Evolutionary conservation across 1,140 invertebrate genomes (phyloP).

Genomic region (Drosophila chauvacae): DNA sequence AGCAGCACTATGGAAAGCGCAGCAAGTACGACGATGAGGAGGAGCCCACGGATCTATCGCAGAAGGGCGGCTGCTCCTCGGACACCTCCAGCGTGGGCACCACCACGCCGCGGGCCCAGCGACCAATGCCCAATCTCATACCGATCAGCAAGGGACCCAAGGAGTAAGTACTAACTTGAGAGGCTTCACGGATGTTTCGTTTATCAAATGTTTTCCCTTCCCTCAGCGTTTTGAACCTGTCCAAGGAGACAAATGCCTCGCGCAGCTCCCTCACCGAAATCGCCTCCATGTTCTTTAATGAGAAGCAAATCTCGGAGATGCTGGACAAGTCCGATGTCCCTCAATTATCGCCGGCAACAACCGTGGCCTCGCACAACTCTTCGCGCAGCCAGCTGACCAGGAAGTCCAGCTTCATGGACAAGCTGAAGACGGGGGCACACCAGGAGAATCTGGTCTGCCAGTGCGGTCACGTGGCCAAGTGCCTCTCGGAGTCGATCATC

Average conservation of each 20-base stretch:
- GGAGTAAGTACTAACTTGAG: constrained; percentile 50
- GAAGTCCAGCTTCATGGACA: constrained; percentile 90
- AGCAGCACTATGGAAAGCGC: constrained; percentile 62
- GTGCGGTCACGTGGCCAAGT: constrained; percentile 93
- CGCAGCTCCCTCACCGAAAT: constrained; percentile 77
- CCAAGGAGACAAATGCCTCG: constrained; percentile 72
- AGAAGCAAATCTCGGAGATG: constrained; percentile 80
- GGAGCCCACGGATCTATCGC: constrained; percentile 86
- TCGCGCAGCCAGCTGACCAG: constrained; percentile 85
- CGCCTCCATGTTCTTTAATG: constrained; percentile 80
- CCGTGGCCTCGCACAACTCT: constrained; percentile 73
- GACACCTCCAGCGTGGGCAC: constrained; percentile 84
- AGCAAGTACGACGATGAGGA: constrained; percentile 85
- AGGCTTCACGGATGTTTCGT: not conserved
- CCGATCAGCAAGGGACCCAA: constrained; percentile 86
- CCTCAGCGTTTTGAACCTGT: constrained; percentile 69
- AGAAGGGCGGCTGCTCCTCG: constrained; percentile 82
- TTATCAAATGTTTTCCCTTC: not conserved
- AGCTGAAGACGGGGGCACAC: constrained; percentile 88
- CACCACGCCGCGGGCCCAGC: constrained; percentile 84
- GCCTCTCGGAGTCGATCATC: constrained; percentile 91
- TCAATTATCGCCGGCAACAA: constrained; percentile 83
- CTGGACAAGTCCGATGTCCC: constrained; percentile 81
- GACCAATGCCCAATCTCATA: constrained; percentile 90
- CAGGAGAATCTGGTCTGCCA: constrained; percentile 88